A percentile compares a stretch with the other conserved stretches of the same genome.
Evolutionary conservation across 1,140 invertebrate genomes (phyloP).

Genomic region (Rhynchophorus ferrugineus): DNA sequence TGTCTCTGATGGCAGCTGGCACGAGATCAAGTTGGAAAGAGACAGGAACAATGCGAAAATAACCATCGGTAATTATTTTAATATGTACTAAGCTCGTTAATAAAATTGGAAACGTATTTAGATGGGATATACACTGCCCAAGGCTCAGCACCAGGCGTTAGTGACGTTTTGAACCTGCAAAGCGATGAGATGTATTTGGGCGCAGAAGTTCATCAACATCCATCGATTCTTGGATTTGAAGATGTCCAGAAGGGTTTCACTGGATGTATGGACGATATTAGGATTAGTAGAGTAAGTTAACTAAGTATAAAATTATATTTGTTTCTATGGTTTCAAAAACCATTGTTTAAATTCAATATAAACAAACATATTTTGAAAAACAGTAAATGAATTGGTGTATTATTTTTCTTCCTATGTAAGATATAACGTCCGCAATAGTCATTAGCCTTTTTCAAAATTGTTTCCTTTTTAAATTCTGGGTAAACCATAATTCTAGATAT

Average conservation of each 20-base stretch:
- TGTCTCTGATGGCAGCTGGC: slow-evolving; percentile 86
- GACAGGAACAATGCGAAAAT: slow-evolving; percentile 70
- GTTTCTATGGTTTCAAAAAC: too few species aligned
- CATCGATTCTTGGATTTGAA: slow-evolving; percentile 58
- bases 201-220: slow-evolving; percentile 70
- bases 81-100: not conserved
- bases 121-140: slow-evolving; percentile 72
- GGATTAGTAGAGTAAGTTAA: slow-evolving; percentile 55
- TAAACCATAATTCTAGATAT: too few species aligned
- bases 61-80: slow-evolving; percentile 44
- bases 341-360: too few species aligned
- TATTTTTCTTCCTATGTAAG: too few species aligned
- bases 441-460: too few species aligned
- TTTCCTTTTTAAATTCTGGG: too few species aligned
- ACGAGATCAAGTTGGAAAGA: slow-evolving; percentile 74
- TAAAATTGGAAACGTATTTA: not conserved
- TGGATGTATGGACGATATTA: slow-evolving; percentile 86
- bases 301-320: slow-evolving; percentile 5
- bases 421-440: too few species aligned
- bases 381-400: too few species aligned
- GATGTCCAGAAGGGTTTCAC: slow-evolving; percentile 76
- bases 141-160: slow-evolving; percentile 71
- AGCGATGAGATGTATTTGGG: slow-evolving; percentile 78
- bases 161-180: slow-evolving; percentile 81
- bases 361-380: too few species aligned